Percentiles rank a stretch among this genome's conserved stretches.
phyloP scores from a whole-genome alignment of 2,113 vertebrate genomes.

The Hemichromis elongatus region DNA sequence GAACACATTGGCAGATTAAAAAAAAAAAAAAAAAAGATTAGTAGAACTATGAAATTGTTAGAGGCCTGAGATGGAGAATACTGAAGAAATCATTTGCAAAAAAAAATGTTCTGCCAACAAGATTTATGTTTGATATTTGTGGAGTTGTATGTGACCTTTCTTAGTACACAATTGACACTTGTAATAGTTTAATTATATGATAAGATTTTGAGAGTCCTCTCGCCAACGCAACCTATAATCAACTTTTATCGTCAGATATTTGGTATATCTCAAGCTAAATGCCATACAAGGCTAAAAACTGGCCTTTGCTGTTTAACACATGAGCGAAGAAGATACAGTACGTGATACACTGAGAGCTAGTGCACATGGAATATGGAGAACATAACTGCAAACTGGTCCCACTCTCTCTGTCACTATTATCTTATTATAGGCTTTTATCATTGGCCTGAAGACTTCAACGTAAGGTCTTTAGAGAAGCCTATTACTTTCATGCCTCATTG shows the following conservation, averaged over 20 bases:
- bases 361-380: too few relatives aligned
- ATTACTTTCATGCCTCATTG: background rate
- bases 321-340: background rate
- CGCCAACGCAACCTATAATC: background rate
- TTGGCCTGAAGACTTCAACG: background rate
- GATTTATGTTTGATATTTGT: background rate
- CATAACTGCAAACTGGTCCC: background rate
- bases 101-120: background rate
- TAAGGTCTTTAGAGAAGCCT: background rate
- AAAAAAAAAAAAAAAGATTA: accelerated
- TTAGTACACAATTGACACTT: background rate
- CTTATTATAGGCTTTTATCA: background rate
- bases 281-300: background rate
- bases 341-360: background rate
- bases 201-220: background rate
- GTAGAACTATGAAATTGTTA: background rate
- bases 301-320: background rate
- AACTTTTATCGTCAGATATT: background rate
- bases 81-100: background rate
- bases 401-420: background rate
- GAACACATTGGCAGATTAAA: too few relatives aligned
- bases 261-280: background rate
- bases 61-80: background rate
- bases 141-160: background rate
- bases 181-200: background rate